These are phyloP conservation scores for Lamproptera curius DNA, from an alignment of 2,888 invertebrate species.

Conservation along the genomic window DNA sequence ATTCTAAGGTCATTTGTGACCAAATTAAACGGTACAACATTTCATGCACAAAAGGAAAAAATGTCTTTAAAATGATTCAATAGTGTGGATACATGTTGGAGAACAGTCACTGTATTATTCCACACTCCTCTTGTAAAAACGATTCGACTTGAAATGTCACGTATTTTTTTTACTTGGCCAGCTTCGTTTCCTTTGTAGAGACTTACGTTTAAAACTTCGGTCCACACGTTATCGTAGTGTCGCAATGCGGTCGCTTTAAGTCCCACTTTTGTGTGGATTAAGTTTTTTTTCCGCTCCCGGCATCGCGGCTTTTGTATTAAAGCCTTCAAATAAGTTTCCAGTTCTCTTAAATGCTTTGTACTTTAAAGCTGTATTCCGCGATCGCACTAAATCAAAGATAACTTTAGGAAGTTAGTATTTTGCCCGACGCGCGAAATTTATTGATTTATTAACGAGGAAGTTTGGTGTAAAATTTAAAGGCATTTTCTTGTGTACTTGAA, in stretches of 20 bases:
- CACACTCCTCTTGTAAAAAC: too few relatives aligned
- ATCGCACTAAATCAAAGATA: constrained; percentile 6
- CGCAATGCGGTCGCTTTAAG: constrained; percentile 28
- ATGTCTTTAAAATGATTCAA: too few relatives aligned
- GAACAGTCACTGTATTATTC: too few relatives aligned
- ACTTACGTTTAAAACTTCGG: constrained; percentile 24
- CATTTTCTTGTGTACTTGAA: too few relatives aligned
- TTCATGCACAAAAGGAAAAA: too few relatives aligned
- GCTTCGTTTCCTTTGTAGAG: constrained; percentile 19
- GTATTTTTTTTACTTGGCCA: too few relatives aligned
- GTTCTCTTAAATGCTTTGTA: constrained; percentile 20
- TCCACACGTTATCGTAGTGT: constrained; percentile 25
- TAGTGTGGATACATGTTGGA: too few relatives aligned
- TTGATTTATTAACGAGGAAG: background rate
- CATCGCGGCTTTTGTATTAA: constrained; percentile 19
- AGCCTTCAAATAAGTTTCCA: constrained; percentile 21
- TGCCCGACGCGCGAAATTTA: background rate
- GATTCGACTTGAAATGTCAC: too few relatives aligned
- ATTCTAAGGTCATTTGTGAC: too few relatives aligned
- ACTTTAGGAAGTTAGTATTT: background rate
- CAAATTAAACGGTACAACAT: too few relatives aligned
- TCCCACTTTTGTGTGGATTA: constrained; percentile 26
- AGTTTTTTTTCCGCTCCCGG: constrained; percentile 22
- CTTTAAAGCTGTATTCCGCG: constrained; percentile 10
- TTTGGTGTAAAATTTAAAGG: background rate